Percentiles rank a stretch among this genome's conserved stretches.
Conservation (phyloP, 1,140 invertebrate species). For the Drosophila chauvacae region DNA sequence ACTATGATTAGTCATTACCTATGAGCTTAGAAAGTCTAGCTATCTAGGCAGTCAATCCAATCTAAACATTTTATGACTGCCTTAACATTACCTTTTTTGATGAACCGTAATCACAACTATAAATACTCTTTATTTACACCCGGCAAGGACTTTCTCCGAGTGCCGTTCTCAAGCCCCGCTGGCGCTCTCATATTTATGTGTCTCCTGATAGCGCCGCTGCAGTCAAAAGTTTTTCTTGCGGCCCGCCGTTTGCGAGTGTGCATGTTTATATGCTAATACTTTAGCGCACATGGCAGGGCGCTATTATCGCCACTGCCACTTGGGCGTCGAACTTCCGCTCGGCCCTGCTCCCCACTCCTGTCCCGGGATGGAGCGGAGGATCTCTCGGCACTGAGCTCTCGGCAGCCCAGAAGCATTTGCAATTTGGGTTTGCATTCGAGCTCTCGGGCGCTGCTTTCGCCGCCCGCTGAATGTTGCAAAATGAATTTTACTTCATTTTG, state of each 20-base stretch:
- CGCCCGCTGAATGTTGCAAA: slow-evolving; percentile 62
- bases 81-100: background rate
- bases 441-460: slow-evolving; percentile 15
- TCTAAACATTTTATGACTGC: background rate
- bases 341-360: slow-evolving; percentile 6
- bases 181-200: slow-evolving; percentile 82
- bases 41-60: background rate
- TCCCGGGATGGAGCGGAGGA: slow-evolving; percentile 52
- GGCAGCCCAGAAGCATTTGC: slow-evolving; percentile 69
- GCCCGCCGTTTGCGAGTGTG: slow-evolving; percentile 42
- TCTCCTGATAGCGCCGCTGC: slow-evolving; percentile 74
- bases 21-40: background rate
- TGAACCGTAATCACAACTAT: slow-evolving; percentile 1
- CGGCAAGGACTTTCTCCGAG: slow-evolving; percentile 25
- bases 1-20: background rate
- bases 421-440: slow-evolving; percentile 63
- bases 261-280: slow-evolving; percentile 81
- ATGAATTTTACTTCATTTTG: slow-evolving; percentile 83
- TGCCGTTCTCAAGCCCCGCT: slow-evolving; percentile 61
- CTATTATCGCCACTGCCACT: slow-evolving; percentile 82
- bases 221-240: slow-evolving; percentile 74
- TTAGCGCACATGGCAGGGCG: slow-evolving; percentile 76
- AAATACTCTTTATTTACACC: slow-evolving; percentile 4
- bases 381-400: slow-evolving; percentile 33
- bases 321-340: slow-evolving; percentile 81